Base-by-base conservation (phyloP, 2,113 vertebrate genomes). In the Syngnathoides biaculeatus region DNA sequence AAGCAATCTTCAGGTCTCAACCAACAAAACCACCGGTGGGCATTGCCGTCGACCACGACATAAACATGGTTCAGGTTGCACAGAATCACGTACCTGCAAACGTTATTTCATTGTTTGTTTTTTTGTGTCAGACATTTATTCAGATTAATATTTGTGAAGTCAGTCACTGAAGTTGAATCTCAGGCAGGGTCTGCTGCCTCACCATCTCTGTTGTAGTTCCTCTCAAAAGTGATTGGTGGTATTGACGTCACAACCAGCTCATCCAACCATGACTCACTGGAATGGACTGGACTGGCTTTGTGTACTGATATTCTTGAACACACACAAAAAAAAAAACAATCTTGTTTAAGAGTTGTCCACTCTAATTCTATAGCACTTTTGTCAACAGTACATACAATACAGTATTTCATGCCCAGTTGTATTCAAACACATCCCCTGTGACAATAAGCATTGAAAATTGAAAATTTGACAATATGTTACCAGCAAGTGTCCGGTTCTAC, bases 401-500 rank as follows among this genome's bases (percentile, higher is more conserved):
- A 19, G 6, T 30, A 43, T 7, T 26, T 42, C 1, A 22, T 62
- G 15, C 4, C 6, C 43, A 13, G 14, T 13, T 24, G 6, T 42
- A 8, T 20, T 48, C 47, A 40, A 65, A 9, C n/a, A 43, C 20
- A 17, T 22, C 2, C 38, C 43, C 8, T 38, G 60, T 30, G 13
- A 58, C 45, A 27, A 14, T 20, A 52, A 42, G 5, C 24, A 24
- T 53, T 6, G 26, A 61, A 30, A 57, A 26, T 55, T 53, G 45
- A 77, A 42, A 63, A 20, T 39, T 38, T 66, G 48, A 27, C 30
- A n/a, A n/a, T 24, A 26, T 55, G 59, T 48, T 63, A 64, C 75
- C 55, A 20, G 43, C 65, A 69, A 52, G 17, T 57, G 39, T 69
- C 40, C 72, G 38, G 22, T 65, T 13, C 43, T 71, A 71, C 67